Base-by-base conservation (phyloP, 2,113 vertebrate species). In the Nibea coibor region DNA sequence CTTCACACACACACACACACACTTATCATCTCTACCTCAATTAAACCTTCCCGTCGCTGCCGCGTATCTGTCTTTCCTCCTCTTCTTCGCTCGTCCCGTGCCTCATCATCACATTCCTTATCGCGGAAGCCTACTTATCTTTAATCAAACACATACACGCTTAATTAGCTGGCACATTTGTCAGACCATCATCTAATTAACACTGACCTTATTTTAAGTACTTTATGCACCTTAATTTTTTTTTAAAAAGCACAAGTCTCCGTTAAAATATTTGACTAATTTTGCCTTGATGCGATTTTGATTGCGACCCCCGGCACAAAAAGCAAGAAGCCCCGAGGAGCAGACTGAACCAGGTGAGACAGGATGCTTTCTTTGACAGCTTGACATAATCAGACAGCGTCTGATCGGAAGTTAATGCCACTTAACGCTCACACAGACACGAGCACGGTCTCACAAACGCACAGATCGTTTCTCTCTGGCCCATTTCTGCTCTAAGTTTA, bases 401-500 rank as follows among this genome's bases (percentile, higher is more conserved):
- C 17, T 79, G 78, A 83, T 50, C 61, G 59, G 53, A 81, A 72
- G 63, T 62, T 76, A 82, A 79, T 51, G 45, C 59, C 65, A 81
- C 85, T 84, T 80, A 85, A 83, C 69, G 53, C 62, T 28, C 63
- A 1, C 31, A 0, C 31, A 79, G 22, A 65, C 58, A 50, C 78
- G 22, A 16, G 64, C 63, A 67, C 61, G 84, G 24, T 58, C 59
- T 58, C 59, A 63, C 48, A 2, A 42, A 70, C 4, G 57, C 83
- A 83, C 80, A 72, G 69, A 84, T 77, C 61, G 65, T 83, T 88
- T 91, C 85, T 92, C 83, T 82, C 72, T 90, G 91, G 88, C 84
- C 91, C 92, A 92, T 93, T 92, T 92, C 89, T 90, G 87, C 90
- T 92, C 93, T 91, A 92, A 88, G 88, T 93, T 93, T 92, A 92